Evolutionary conservation across 2,113 vertebrate species (phyloP).

Genomic region (Engystomops pustulosus): DNA sequence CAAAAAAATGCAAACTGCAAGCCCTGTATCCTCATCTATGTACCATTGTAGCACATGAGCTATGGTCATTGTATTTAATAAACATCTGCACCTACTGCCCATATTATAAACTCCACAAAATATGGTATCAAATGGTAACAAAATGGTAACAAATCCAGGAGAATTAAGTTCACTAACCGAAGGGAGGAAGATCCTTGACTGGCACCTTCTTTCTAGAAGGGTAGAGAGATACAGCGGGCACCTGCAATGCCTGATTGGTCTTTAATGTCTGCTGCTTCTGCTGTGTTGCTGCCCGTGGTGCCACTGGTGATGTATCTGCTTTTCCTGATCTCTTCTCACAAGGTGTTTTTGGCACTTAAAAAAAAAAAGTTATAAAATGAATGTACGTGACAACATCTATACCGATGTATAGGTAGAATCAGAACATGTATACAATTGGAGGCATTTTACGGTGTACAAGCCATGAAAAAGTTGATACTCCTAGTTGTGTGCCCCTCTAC

Average conservation of each 20-base stretch:
- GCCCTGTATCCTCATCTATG: no score
- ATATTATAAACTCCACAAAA: no score
- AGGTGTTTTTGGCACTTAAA: conserved; percentile 89
- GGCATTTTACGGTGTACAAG: no score
- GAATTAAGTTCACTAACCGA: conserved; percentile 79
- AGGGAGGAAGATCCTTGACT: conserved; percentile 93
- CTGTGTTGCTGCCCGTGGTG: conserved; percentile 85
- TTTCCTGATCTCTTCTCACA: conserved; percentile 85
- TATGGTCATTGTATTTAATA: neutral
- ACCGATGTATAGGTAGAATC: neutral
- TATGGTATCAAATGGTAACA: neutral
- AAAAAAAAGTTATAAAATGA: neutral
- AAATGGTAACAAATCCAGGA: no score
- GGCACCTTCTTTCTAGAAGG: conserved; percentile 95
- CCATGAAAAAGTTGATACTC: no score
- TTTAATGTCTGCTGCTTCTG: conserved; percentile 80
- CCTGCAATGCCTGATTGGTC: conserved; percentile 86
- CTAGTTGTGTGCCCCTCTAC: no score
- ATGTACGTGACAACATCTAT: neutral
- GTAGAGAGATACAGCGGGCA: conserved; percentile 91
- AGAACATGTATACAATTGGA: neutral
- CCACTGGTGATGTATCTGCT: conserved; percentile 91
- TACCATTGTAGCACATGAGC: no score
- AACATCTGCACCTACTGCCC: neutral
- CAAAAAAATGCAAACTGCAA: no score